Conservation (phyloP, 2,888 invertebrate species). For the Drosophila affinis region DNA sequence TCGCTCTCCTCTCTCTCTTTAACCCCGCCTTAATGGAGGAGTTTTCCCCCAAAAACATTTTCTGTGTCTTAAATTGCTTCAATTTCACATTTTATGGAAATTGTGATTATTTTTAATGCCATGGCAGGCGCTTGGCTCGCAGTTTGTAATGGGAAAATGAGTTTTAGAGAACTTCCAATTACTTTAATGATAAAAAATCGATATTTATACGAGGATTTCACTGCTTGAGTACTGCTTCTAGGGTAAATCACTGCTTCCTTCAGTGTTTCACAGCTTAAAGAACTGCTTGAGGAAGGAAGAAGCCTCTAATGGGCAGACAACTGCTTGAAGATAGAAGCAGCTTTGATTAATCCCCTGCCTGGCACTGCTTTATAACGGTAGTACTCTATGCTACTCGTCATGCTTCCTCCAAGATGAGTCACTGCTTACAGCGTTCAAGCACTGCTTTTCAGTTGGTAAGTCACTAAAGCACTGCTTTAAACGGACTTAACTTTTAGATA, state of each 20-base stretch:
- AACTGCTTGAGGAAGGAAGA: too few relatives aligned
- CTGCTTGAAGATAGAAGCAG: too few relatives aligned
- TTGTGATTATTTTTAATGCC: background rate
- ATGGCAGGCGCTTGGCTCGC: background rate
- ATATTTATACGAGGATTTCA: background rate
- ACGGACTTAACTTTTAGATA: background rate
- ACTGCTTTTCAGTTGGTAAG: too few relatives aligned
- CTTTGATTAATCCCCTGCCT: too few relatives aligned
- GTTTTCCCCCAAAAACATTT: background rate
- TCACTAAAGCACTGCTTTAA: too few relatives aligned
- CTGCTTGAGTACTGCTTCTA: background rate
- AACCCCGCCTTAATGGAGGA: background rate
- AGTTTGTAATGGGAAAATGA: background rate
- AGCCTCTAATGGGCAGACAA: too few relatives aligned
- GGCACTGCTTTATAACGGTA: too few relatives aligned
- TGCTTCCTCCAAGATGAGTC: too few relatives aligned
- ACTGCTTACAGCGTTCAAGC: too few relatives aligned
- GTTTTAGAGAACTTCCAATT: conserved; percentile 11
- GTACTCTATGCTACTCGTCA: too few relatives aligned
- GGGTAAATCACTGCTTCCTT: too few relatives aligned
- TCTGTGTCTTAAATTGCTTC: background rate
- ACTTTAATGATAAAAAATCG: background rate
- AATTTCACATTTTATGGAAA: background rate
- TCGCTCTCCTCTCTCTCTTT: conserved; percentile 2
- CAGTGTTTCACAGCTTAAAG: too few relatives aligned